A percentile compares a stretch with the other conserved stretches of the same genome.
These are phyloP conservation scores for Sardina pilchardus DNA, from an alignment of 2,113 vertebrate genomes.

Conservation along the genomic window DNA sequence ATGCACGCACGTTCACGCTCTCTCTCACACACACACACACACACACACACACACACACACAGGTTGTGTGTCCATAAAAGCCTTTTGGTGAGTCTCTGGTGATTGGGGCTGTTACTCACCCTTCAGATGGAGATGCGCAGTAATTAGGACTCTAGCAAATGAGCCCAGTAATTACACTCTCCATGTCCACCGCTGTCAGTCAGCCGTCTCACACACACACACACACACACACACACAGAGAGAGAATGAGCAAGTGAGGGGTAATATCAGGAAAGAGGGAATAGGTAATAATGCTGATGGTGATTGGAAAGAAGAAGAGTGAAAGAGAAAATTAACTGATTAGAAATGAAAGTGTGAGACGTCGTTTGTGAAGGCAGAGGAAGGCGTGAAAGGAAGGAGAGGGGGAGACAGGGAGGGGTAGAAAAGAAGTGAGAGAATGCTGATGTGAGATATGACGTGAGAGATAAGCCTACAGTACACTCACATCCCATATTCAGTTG, in stretches of 20 bases:
- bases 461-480: too few relatives aligned
- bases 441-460: neutral
- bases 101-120: neutral
- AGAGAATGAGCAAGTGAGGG: neutral
- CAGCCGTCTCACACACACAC: neutral
- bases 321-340: neutral
- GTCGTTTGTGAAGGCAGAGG: neutral
- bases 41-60: neutral
- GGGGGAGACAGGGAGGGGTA: neutral
- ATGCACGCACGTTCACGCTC: neutral
- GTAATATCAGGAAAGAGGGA: constrained; percentile 28
- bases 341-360: neutral
- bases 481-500: too few relatives aligned
- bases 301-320: neutral
- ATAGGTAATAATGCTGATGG: neutral
- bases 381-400: neutral
- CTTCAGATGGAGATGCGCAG: neutral
- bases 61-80: neutral
- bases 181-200: neutral
- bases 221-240: neutral
- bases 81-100: neutral
- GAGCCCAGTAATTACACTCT: neutral
- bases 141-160: neutral
- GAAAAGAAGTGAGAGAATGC: neutral
- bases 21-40: neutral